Base-by-base conservation (phyloP, 2,797 vertebrate genomes). In the Echeneis naucrates region DNA sequence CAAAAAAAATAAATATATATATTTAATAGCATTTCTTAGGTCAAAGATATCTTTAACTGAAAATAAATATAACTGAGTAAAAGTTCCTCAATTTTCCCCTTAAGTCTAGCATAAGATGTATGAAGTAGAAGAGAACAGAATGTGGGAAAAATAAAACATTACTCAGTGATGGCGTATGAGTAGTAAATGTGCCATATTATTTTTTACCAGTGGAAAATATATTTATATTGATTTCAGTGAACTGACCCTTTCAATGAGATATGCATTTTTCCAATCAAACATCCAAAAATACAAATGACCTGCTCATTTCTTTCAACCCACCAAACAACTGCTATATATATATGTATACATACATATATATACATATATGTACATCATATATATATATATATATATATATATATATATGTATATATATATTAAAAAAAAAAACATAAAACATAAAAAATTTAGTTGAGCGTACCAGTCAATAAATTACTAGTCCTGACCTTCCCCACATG, bases 391-490 rank as follows among this genome's bases (percentile, higher is more conserved):
- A n/a, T n/a, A n/a, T n/a, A n/a, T n/a, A n/a, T n/a, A n/a, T n/a
- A n/a, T n/a, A n/a, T n/a, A n/a, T n/a, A n/a, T n/a, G n/a, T n/a
- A n/a, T n/a, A n/a, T n/a, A n/a, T n/a, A n/a, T n/a, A n/a, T n/a
- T n/a, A n/a, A n/a, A n/a, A 48, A 9, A 24, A 69, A 79, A 44
- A 72, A 78, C 53, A 62, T 52, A 78, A 72, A 52, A 73, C 65
- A 66, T 59, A 55, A 32, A 75, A 75, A 77, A 72, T 7, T 11
- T 27, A 53, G 56, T 63, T 17, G n/a, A 83, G 57, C 50, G 62
- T 44, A 66, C 53, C 44, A 71, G 71, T 75, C 72, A 54, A 64
- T 82, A 82, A 82, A 88, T 62, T 53, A 60, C 47, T 72, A 59
- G 69, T 78, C 70, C 23, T 59, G 75, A 70, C 70, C 74, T 67